Percentiles rank a stretch among this genome's conserved stretches.
These are phyloP conservation scores for Australoheros scitulus DNA, from an alignment of 2,113 vertebrate species.

Conservation along the genomic window DNA sequence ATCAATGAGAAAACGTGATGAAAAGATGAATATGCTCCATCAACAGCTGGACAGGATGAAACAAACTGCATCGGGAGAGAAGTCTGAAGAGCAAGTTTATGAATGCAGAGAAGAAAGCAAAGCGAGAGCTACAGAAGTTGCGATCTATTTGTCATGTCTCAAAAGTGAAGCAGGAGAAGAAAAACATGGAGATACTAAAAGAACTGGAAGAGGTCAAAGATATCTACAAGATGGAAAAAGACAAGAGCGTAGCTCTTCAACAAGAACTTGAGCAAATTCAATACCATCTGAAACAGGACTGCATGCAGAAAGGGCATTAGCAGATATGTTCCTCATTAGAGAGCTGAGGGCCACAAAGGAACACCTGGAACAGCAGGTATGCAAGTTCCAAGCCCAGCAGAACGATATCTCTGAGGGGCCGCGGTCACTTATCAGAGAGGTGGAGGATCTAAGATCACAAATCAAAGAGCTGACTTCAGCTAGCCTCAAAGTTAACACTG, in stretches of 20 bases:
- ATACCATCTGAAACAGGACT: neutral
- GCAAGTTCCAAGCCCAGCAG: neutral
- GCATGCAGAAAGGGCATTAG: neutral
- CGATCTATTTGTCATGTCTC: neutral
- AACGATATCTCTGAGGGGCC: neutral
- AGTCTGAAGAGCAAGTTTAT: neutral
- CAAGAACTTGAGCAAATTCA: neutral
- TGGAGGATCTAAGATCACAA: neutral
- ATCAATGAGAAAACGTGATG: neutral
- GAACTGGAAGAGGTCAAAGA: no score
- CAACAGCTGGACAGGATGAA: neutral
- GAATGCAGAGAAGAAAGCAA: constrained; percentile 2
- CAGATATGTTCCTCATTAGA: neutral
- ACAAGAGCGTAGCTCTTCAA: neutral
- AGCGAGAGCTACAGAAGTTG: neutral
- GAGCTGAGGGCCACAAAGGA: neutral
- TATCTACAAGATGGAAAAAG: no score
- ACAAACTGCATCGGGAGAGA: neutral
- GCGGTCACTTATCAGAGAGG: neutral
- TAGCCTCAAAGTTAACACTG: neutral
- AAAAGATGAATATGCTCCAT: neutral
- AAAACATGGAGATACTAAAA: neutral
- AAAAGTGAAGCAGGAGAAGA: neutral
- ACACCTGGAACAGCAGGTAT: neutral
- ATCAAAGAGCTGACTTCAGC: neutral